Conservation (phyloP, 1,140 invertebrate species). For the Daktulosphaira vitifoliae region DNA sequence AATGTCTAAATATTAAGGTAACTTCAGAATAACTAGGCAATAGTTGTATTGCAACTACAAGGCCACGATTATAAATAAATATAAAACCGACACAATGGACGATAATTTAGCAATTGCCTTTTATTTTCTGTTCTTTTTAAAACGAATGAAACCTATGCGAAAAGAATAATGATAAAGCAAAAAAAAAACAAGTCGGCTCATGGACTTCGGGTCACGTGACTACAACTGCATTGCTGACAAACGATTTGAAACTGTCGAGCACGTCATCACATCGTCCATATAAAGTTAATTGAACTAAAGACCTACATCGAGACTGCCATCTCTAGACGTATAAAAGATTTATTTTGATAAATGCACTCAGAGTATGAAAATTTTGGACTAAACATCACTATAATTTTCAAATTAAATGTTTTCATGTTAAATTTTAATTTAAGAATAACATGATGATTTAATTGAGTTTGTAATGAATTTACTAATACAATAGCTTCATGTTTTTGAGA, state of each 20-base stretch:
- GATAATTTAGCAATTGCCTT: constrained; percentile 33
- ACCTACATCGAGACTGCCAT: constrained; percentile 27
- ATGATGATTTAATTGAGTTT: too few species aligned
- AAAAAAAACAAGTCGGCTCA: constrained; percentile 27
- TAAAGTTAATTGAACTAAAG: constrained; percentile 34
- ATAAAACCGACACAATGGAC: constrained; percentile 24
- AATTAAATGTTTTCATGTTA: too few species aligned
- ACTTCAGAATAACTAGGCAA: too few species aligned
- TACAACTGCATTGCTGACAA: constrained; percentile 29
- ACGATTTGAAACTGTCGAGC: constrained; percentile 26
- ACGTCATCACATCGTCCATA: constrained; percentile 31
- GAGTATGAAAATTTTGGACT: too few species aligned
- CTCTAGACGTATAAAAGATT: constrained; percentile 20
- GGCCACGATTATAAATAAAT: constrained; percentile 5
- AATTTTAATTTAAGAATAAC: too few species aligned
- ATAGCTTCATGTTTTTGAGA: too few species aligned
- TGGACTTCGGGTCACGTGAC: constrained; percentile 31
- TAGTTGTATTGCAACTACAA: too few species aligned
- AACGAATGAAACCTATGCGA: constrained; percentile 1
- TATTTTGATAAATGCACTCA: constrained; percentile 4
- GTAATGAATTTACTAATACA: too few species aligned
- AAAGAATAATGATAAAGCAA: constrained; percentile 21
- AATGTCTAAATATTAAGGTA: too few species aligned
- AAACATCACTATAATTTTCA: too few species aligned
- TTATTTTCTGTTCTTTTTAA: constrained; percentile 23